Evolutionary conservation across 35 echinoderm and acorn worm genomes (phyloP), one percentile per base, ranked within the genome.

Genomic region (Holothuria glaberrima): DNA sequence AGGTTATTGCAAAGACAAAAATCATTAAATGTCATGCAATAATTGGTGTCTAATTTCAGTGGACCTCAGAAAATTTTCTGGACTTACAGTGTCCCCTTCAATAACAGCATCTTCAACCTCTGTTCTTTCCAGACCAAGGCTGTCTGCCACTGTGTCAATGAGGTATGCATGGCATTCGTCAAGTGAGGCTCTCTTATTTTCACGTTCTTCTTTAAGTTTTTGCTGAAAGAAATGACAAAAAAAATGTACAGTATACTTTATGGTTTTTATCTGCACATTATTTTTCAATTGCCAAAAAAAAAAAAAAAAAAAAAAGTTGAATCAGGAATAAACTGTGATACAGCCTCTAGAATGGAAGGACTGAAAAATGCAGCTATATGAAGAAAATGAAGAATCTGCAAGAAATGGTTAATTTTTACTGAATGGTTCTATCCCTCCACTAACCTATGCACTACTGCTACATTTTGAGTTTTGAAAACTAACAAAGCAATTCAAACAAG

Each of bases 161-260:
- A 98, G 62, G 65, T 86, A 94, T 52, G 78, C 93, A 94, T 98
- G 96, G 57, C 96, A 86, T n/a, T 64, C 84, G 82, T 98, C 96
- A 1, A 98, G 82, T 4, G 89, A 93, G 12, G 96, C 96, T 26
- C 96, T 34, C 57, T 98, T 98, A 18, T 88, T 93, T 58, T 98
- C 96, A 48, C 93, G 86, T 70, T 94, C 96, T 67, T 98, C 96
- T 86, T 98, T 98, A 27, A 98, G 41, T 48, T 98, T 98, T 98
- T 98, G 96, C 95, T 98, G 92, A 2, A 71, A 28, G 20, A 78
- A n/a, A 78, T 48, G 72, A 83, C 25, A 92, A 34, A 91, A 19
- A 83, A 86, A 61, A 0, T n/a, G n/a, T n/a, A n/a, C n/a, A n/a
- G n/a, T n/a, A n/a, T n/a, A n/a, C n/a, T n/a, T n/a, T n/a, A n/a